A percentile compares a stretch with the other conserved stretches of the same genome.
Conservation (phyloP, 2,888 invertebrate genomes). For the Synergus laeviventris region DNA sequence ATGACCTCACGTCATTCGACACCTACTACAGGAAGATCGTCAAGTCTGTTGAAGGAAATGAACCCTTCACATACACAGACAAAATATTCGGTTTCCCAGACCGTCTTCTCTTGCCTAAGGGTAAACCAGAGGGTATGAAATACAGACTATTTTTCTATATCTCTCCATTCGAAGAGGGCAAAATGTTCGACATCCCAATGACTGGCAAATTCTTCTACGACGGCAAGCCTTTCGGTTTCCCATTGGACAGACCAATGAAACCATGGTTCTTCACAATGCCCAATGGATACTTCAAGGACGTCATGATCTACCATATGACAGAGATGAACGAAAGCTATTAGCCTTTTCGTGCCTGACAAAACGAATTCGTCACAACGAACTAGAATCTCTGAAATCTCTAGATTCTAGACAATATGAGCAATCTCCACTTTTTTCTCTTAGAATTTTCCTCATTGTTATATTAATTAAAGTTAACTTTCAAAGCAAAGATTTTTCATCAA, state of each 20-base stretch:
- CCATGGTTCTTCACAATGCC: constrained; percentile 77
- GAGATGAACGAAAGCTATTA: constrained; percentile 54
- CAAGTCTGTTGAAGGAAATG: constrained; percentile 67
- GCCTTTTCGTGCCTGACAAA: constrained; percentile 20
- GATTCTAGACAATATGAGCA: neutral
- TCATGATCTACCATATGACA: constrained; percentile 78
- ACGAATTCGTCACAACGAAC: neutral
- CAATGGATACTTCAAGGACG: constrained; percentile 81
- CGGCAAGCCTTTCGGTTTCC: constrained; percentile 79
- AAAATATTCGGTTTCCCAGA: constrained; percentile 76
- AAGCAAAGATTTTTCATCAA: neutral
- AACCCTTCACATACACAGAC: constrained; percentile 68
- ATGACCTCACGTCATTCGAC: constrained; percentile 64
- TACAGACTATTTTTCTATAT: constrained; percentile 81
- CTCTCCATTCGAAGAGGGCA: constrained; percentile 78
- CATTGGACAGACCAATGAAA: constrained; percentile 78
- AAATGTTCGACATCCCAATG: constrained; percentile 76
- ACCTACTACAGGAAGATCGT: constrained; percentile 66
- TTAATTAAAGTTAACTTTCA: neutral
- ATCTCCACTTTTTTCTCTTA: neutral
- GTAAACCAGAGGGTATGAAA: constrained; percentile 80
- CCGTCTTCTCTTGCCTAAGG: constrained; percentile 82
- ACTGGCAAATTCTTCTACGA: constrained; percentile 75
- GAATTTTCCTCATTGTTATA: neutral
- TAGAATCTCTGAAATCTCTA: constrained; percentile 14